Evolutionary conservation across 2,113 vertebrate species (phyloP).

Genomic region (Perccottus glenii): DNA sequence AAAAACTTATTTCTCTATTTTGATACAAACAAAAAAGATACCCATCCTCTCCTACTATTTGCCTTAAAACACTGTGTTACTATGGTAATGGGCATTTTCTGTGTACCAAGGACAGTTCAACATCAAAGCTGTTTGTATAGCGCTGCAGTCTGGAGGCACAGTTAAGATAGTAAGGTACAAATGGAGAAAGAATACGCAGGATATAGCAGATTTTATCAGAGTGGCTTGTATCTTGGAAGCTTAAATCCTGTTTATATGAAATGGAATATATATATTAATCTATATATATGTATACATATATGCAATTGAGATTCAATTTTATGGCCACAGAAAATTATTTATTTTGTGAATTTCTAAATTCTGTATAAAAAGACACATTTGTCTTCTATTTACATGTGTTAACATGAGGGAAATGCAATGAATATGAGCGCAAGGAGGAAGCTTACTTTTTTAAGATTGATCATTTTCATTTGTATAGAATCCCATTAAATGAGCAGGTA

Average conservation of each 20-base stretch:
- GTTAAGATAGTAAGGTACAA: slow-evolving; percentile 51
- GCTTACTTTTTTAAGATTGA: slow-evolving; percentile 56
- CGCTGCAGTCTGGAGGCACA: slow-evolving; percentile 60
- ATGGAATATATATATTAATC: slow-evolving; percentile 64
- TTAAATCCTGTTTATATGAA: slow-evolving; percentile 75
- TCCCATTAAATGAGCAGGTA: slow-evolving; percentile 66
- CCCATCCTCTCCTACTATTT: slow-evolving; percentile 54
- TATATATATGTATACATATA: slow-evolving; percentile 61
- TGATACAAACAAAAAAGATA: slow-evolving; percentile 53
- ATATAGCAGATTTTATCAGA: slow-evolving; percentile 60
- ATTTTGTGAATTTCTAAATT: slow-evolving; percentile 84
- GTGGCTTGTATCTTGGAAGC: slow-evolving; percentile 44
- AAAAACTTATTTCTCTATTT: slow-evolving; percentile 53
- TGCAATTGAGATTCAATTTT: slow-evolving; percentile 72
- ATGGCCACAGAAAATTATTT: slow-evolving; percentile 81
- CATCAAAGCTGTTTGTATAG: slow-evolving; percentile 70
- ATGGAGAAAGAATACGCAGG: slow-evolving; percentile 49
- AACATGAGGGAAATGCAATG: slow-evolving; percentile 74
- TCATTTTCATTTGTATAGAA: slow-evolving; percentile 64
- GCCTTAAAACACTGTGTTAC: slow-evolving; percentile 72
- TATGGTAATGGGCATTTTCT: slow-evolving; percentile 77
- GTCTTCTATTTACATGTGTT: slow-evolving; percentile 72
- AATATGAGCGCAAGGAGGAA: slow-evolving; percentile 65
- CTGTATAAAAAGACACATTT: slow-evolving; percentile 77
- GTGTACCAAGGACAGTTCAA: slow-evolving; percentile 65